Conservation (phyloP, 2,888 invertebrate species). For the Leucophenga maculata region DNA sequence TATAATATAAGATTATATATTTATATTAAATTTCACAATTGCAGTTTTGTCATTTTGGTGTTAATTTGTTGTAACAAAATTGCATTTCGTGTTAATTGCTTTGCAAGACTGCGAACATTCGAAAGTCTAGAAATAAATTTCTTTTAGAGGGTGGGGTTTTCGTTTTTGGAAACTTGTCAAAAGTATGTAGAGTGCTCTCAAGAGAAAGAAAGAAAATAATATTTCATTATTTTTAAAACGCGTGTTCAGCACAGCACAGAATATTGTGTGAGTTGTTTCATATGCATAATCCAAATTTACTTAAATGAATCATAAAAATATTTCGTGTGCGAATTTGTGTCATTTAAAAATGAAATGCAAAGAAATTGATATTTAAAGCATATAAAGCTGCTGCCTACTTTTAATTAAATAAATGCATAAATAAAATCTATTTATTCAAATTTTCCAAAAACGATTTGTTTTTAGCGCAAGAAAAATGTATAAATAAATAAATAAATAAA, state of each 20-base stretch:
- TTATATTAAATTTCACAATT: neutral
- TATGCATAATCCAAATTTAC: too few species aligned
- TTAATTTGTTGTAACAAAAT: slow-evolving; percentile 14
- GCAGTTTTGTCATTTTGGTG: slow-evolving; percentile 12
- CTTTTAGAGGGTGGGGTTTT: neutral
- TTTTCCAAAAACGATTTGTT: too few species aligned
- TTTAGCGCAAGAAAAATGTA: too few species aligned
- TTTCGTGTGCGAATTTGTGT: slow-evolving; percentile 4
- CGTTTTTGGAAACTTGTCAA: slow-evolving; percentile 3
- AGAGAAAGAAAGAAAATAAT: too few species aligned
- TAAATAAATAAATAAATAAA: neutral
- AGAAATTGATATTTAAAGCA: neutral
- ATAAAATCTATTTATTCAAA: too few species aligned
- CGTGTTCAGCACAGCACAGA: too few species aligned
- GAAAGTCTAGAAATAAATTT: neutral
- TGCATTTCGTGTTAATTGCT: slow-evolving; percentile 44
- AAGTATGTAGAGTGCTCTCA: neutral
- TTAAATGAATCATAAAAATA: too few species aligned
- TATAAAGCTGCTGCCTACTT: too few species aligned
- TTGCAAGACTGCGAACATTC: slow-evolving; percentile 4
- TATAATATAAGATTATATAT: neutral
- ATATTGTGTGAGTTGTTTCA: too few species aligned
- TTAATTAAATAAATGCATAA: slow-evolving; percentile 20
- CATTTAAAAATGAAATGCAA: slow-evolving; percentile 19
- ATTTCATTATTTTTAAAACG: too few species aligned